Conservation (phyloP, 1,140 invertebrate genomes). For the Hycleus phaleratus region DNA sequence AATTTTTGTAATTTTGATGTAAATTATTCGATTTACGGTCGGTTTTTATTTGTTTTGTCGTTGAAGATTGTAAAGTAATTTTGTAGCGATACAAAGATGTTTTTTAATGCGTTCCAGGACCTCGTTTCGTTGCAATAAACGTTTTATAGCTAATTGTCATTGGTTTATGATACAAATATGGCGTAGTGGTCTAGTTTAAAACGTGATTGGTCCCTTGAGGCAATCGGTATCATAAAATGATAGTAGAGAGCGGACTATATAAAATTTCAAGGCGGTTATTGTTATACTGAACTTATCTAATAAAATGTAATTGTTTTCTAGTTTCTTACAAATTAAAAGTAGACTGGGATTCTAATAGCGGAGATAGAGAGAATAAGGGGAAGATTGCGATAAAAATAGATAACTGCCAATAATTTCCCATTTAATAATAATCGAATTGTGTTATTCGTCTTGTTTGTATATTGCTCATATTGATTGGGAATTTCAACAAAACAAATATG, state of each 20-base stretch:
- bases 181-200: slow-evolving; percentile 38
- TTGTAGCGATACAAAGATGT: slow-evolving; percentile 16
- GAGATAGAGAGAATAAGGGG: no score
- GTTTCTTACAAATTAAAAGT: slow-evolving; percentile 8
- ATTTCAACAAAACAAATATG: no score
- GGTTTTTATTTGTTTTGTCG: no score
- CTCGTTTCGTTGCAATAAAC: slow-evolving; percentile 29
- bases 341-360: neutral
- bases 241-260: slow-evolving; percentile 19
- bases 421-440: no score
- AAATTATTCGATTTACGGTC: no score
- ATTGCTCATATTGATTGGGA: no score
- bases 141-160: slow-evolving; percentile 43
- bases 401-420: no score
- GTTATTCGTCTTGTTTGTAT: no score
- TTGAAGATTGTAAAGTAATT: slow-evolving; percentile 1
- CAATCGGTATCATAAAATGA: slow-evolving; percentile 34
- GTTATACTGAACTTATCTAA: slow-evolving; percentile 25
- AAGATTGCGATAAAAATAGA: no score
- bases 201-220: slow-evolving; percentile 38
- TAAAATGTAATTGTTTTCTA: slow-evolving; percentile 36
- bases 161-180: slow-evolving; percentile 42
- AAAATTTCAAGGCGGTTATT: slow-evolving; percentile 28
- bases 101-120: slow-evolving; percentile 20
- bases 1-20: no score